Conservation (phyloP, 2,888 invertebrate species). For the Caenorhabditis becei region DNA sequence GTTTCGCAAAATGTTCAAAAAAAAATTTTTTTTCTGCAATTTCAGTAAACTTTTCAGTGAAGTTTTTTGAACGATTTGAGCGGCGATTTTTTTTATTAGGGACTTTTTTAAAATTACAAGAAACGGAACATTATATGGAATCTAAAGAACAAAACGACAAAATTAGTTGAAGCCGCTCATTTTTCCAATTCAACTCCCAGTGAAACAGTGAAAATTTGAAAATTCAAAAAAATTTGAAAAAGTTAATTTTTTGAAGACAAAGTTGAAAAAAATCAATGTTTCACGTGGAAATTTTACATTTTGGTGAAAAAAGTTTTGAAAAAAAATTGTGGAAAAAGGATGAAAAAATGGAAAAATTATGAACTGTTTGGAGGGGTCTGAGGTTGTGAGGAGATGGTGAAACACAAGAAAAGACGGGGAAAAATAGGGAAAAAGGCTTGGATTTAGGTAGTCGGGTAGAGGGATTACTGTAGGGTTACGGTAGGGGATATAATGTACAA, state of each 20-base stretch:
- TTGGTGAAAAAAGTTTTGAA: background rate
- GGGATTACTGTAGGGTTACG: background rate
- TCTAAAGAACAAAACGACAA: background rate
- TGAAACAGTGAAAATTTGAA: background rate
- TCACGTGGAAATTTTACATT: background rate
- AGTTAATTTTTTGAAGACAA: too few species aligned
- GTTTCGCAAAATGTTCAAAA: too few species aligned
- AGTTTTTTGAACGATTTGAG: too few species aligned
- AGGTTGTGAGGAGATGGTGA: constrained; percentile 4
- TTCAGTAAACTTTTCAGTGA: too few species aligned
- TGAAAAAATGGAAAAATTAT: background rate
- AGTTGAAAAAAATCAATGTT: background rate
- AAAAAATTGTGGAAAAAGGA: background rate
- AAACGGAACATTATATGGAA: too few species aligned
- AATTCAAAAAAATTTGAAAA: background rate
- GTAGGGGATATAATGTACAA: background rate
- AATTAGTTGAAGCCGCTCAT: background rate
- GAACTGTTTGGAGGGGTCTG: background rate
- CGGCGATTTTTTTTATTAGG: background rate
- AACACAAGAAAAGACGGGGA: background rate
- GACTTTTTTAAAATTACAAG: too few species aligned
- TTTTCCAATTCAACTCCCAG: background rate
- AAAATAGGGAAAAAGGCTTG: background rate
- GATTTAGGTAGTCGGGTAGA: background rate
- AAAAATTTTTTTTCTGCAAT: too few species aligned